Percentiles rank a stretch among this genome's conserved stretches.
Evolutionary conservation across 2,113 vertebrate species (phyloP).

Genomic region (Drymodes brunneopygia): DNA sequence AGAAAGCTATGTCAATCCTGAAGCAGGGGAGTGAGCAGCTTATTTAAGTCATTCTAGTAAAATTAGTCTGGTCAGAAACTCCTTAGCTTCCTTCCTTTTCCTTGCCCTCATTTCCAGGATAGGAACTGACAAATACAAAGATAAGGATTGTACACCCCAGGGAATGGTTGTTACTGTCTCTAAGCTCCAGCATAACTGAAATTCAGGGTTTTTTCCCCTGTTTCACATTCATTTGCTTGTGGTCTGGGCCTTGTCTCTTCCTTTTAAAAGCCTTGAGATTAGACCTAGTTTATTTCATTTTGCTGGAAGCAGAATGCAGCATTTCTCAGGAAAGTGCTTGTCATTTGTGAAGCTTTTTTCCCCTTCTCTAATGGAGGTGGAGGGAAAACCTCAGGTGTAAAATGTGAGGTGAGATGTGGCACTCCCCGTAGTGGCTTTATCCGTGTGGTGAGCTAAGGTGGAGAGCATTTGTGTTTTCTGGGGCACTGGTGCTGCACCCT

Average conservation of each 20-base stretch:
- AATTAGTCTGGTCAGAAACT: not conserved
- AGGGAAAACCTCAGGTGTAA: not conserved
- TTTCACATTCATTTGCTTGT: not conserved
- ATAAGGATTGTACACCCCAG: not conserved
- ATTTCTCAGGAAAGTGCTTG: not conserved
- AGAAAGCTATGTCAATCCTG: not conserved
- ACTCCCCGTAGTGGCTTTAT: fast-evolving
- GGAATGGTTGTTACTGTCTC: not conserved
- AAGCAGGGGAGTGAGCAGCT: not conserved
- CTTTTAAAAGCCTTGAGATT: not conserved
- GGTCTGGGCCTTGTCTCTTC: not conserved
- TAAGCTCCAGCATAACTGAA: not conserved
- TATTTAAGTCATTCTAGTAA: not conserved
- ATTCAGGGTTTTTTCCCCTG: not conserved
- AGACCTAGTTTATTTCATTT: not conserved
- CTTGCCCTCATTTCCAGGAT: not conserved
- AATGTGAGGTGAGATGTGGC: not conserved
- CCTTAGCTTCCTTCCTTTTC: not conserved
- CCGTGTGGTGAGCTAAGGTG: not conserved
- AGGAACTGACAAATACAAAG: not conserved
- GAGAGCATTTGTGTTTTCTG: not conserved
- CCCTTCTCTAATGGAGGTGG: not conserved
- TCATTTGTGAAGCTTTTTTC: not conserved
- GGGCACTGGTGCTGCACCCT: not conserved
- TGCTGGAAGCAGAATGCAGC: not conserved